Evolutionary conservation across 2,797 vertebrate species (phyloP), one percentile per base, ranked within the genome.

Genomic region (Ispidina picta): DNA sequence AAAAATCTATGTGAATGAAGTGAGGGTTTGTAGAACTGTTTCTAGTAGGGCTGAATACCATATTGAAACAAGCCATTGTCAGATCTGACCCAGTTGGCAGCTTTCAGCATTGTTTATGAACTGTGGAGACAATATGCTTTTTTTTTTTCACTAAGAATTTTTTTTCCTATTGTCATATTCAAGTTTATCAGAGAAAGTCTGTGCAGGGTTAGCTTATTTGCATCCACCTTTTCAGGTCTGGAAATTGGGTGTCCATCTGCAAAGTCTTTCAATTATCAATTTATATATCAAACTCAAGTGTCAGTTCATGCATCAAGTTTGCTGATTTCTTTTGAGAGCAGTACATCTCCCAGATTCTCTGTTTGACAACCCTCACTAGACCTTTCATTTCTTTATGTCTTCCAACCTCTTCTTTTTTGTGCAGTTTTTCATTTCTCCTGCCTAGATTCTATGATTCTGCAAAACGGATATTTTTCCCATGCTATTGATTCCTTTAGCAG

Each of bases 321-420:
- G 15, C 10, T 49, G 43, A 44, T 44, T 92, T 86, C 41, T 74
- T 89, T 83, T 88, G 37, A 79, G 49, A 90, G 26, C 15, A 54
- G 26, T 28, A 9, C 6, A 6, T 71, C 82, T 37, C 54, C n/a
- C 62, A 72, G 69, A 60, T 46, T 91, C 12, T 49, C 25, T 73
- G 29, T 8, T 52, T 68, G 4, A 14, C 35, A 79, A n/a, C 49
- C 31, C 6, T 62, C 70, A 20, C 6, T n/a, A 54, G 37, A 79
- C 22, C 28, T 56, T 77, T 75, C 9, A 51, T 49, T 85, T 79
- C 8, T 77, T 48, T 43, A 35, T 23, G 10, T 23, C 26, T 89
- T 94, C 74, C 49, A 74, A 16, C 28, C 3, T 39, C 6, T 37
- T 54, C 13, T 37, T 60, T 59, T 63, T 35, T 4, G 2, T 26